Base-by-base conservation (phyloP, 2,888 invertebrate genomes). In the Pasiphila rectangulata region DNA sequence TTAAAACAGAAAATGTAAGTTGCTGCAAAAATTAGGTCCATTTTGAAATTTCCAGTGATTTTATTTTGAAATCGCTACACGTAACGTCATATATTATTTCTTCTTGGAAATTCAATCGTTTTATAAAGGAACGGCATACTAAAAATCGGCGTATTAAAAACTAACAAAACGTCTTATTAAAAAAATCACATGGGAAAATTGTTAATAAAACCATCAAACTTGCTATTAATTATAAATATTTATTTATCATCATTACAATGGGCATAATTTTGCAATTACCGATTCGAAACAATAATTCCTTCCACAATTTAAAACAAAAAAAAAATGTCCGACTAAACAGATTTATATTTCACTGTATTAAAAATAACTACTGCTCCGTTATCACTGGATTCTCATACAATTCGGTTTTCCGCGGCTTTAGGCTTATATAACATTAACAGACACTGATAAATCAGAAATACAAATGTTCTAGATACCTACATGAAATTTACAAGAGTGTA, bases 181-280 rank as follows among this genome's bases (percentile, higher is more conserved):
- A 21, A 6, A 6, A 21, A 21, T 2, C 12, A n/a, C 20, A 39
- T 20, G n/a, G 4, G 2, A 15, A 9, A 1, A 24, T 1, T 17
- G 4, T 19, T 46, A 56, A 65, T 56, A 58, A 64, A 66, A 58
- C 46, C 38, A 47, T 13, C 2, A 9, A 15, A 41, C 29, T 60
- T 51, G 34, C 69, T 73, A 75, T 83, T 83, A 65, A 78, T 84
- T 85, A 86, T 85, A 85, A 85, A 86, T 84, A 85, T 86, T 83
- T 85, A 86, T 83, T 81, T 71, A 79, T 85, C 75, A 82, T 82
- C 70, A 78, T 82, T 81, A 83, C 77, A 84, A 72, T 79, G 79
- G 83, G 79, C 77, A 78, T 82, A 82, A 82, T 83, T n/a, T 85
- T 84, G 74, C 78, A 81, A 79, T 78, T 77, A 72, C 59, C 59